Conservation (phyloP, 2,888 invertebrate genomes). For the Cantharis nigra region DNA sequence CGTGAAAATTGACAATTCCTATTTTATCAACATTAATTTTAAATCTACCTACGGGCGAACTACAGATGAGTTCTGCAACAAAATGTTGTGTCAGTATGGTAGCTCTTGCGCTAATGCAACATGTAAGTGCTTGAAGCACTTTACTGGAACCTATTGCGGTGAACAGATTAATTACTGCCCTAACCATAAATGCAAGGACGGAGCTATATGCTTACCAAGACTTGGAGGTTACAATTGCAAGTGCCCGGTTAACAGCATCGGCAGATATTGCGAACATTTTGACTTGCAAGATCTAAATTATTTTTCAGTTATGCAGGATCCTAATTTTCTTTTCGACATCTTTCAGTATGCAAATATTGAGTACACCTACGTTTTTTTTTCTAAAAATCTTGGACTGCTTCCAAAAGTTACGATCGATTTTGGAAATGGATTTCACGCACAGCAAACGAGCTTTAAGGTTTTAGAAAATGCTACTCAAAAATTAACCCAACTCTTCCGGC, state of each 20-base stretch:
- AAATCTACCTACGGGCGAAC: background rate
- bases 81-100: background rate
- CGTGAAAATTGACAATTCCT: background rate
- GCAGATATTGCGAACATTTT: background rate
- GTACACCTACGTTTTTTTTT: background rate
- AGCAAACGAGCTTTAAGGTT: background rate
- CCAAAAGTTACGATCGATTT: conserved; percentile 2
- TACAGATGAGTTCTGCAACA: background rate
- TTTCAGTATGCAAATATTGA: background rate
- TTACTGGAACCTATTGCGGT: background rate
- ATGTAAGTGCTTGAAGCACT: conserved; percentile 8
- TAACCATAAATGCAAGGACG: background rate
- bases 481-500: background rate
- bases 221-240: conserved; percentile 5
- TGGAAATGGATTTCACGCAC: conserved; percentile 1
- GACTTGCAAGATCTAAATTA: background rate
- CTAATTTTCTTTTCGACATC: conserved; percentile 1
- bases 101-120: background rate
- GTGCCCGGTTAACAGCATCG: background rate
- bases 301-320: background rate
- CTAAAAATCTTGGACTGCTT: background rate
- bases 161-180: background rate
- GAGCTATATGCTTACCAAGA: background rate
- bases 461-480: background rate
- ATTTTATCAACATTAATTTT: background rate